Base-by-base conservation (phyloP, 2,797 vertebrate genomes). In the Xiphorhynchus erythropygius region DNA sequence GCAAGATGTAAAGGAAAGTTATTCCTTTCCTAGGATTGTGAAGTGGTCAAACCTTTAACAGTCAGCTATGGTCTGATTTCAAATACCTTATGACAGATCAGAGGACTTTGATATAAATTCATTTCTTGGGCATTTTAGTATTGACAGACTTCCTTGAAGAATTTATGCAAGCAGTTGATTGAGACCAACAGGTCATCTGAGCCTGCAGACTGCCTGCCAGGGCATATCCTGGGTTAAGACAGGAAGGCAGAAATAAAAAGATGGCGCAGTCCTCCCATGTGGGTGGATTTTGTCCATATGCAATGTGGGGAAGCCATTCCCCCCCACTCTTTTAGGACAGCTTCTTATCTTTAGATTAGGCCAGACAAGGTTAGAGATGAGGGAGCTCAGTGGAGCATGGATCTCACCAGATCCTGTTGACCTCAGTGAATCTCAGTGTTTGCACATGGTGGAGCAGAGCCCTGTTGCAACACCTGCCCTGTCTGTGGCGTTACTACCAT, bases 231-330 rank as follows among this genome's bases (percentile, higher is more conserved):
- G 83, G 80, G 73, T 90, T 73, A 79, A 33, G 52, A 56, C 41
- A 85, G 90, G 69, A 87, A 87, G n/a, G 49, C 11, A 15, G 83
- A 79, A 96, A 86, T 81, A 5, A 84, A 90, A 86, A 49, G 33
- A 81, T 32, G 53, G 80, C 86, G 41, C 8, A 3, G 23, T 30
- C 33, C 28, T 80, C 19, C 60, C 1, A 0, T 22, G 15, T 3
- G 3, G 9, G 17, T 53, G 65, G 52, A 49, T 53, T 91, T 63
- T 46, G 8, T 30, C 33, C 27, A 0, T 28, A 12, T 39, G 18
- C 42, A 46, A 0, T 30, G 19, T 15, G 59, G 52, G 22, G 47
- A 47, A 80, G 32, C 30, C 28, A 74, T 52, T 80, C 56, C 25
- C 14, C 30, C 44, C 44, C 70, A 1, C 6, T 33, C 28, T 63